These are phyloP conservation scores for Calephelis perditalis DNA, from an alignment of 2,888 invertebrate genomes.

Conservation along the genomic window DNA sequence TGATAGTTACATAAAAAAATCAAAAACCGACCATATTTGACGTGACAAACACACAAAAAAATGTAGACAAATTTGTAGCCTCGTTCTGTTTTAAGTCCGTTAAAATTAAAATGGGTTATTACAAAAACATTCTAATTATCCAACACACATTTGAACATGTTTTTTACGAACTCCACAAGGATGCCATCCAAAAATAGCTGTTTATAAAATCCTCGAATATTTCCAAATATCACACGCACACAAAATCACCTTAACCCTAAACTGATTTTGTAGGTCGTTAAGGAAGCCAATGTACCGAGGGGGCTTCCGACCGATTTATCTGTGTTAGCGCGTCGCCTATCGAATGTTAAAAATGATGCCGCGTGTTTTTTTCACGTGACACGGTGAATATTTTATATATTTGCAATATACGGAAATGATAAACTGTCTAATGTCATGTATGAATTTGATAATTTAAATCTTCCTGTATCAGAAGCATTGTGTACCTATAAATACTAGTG, in stretches of 20 bases:
- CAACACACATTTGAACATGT: no score
- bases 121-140: no score
- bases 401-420: slow-evolving; percentile 52
- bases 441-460: neutral
- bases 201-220: slow-evolving; percentile 22
- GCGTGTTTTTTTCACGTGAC: slow-evolving; percentile 50
- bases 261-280: slow-evolving; percentile 70
- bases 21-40: no score
- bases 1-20: no score
- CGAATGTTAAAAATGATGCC: slow-evolving; percentile 67
- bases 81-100: no score
- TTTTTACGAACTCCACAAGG: neutral
- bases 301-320: slow-evolving; percentile 67
- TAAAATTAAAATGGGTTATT: no score
- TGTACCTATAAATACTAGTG: no score
- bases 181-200: slow-evolving; percentile 7
- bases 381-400: slow-evolving; percentile 68
- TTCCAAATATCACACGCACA: slow-evolving; percentile 23
- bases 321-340: slow-evolving; percentile 47
- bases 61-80: no score
- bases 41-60: no score
- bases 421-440: neutral
- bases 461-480: no score
- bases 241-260: slow-evolving; percentile 68
- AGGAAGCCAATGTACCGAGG: slow-evolving; percentile 67